Base-by-base conservation (phyloP, 1,140 invertebrate species). In the Carcinoscorpius rotundicauda region DNA sequence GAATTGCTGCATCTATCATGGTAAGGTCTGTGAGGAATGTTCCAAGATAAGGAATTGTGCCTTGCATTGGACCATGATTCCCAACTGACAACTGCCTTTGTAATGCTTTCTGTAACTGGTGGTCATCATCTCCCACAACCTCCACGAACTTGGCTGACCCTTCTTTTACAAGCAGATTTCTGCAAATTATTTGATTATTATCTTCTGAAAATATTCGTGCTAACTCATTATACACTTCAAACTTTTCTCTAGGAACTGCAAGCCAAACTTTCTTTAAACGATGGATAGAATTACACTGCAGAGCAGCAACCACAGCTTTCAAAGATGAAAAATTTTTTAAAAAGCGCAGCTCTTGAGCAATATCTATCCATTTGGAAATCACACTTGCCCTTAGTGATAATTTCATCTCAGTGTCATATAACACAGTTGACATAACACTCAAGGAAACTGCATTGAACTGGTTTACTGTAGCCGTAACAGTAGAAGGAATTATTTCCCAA, bases 241-340 rank as follows among this genome's bases (percentile, higher is more conserved):
- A 81, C 76, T 79, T 79, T 64, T 80, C 78, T 64, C 79, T 88
- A 4, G 87, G 82, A 68, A 98, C 80, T 53, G 85, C 81, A 68
- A 87, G 83, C 96, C 96, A 98, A 6, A 88, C 88, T 77, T 92
- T 93, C 72, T 91, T 86, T 55, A 99, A 78, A 74, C 96, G 82
- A 73, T 94, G 97, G 10, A 99, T 87, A 3, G 95, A 86, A 78
- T 97, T 96, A 66, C 92, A 94, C 75, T 98, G 95, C 10, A 99
- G 79, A 3, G 91, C 93, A 11, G 93, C 96, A 62, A 98, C 89
- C 29, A 99, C 97, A 9, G 97, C 96, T 78, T 98, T 98, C 4
- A 99, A 77, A n/a, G 95, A 98, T 8, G 94, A 98, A 75, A 98
- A 99, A 76, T 99, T 99, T 77, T 99, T 99, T 29, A 98, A 80